Evolutionary conservation across 2,113 vertebrate species (phyloP), one percentile per base, ranked within the genome.

Genomic region (Laterallus jamaicensis): DNA sequence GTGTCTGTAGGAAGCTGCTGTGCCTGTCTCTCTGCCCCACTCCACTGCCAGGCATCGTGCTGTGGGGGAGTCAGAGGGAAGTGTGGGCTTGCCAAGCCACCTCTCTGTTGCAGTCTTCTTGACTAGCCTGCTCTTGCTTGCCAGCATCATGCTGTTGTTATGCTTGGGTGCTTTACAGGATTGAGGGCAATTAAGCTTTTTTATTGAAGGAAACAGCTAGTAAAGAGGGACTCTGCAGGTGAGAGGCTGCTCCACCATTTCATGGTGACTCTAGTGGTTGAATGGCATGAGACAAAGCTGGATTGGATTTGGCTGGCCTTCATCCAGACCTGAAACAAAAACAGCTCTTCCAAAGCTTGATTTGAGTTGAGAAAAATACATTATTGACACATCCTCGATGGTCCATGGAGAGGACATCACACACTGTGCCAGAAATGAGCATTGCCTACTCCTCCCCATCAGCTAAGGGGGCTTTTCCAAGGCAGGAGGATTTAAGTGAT

Each of bases 41-140:
- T 28, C 42, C 1, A 2, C 39, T 44, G 20, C 39, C 32, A 74
- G 15, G 42, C 2, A 1, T 54, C 10, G 1, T 52, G 31, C 29
- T 12, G 17, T n/a, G 22, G 35, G 7, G 35, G 21, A 60, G 35
- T 60, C 80, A 73, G 31, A 83, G 31, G 31, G 25, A 73, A 73
- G 40, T 5, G 19, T 25, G 12, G 29, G 6, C n/a, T 59, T 59
- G 40, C 42, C 59, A 28, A 69, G 16, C n/a, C 19, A 26, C 21
- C 28, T 20, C n/a, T 68, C 54, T 69, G 2, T 47, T 49, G 39
- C 28, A 18, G 39, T 37, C 39, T 22, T 81, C 25, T 22, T 47
- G 39, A 56, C 49, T 19, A 68, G 6, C n/a, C 54, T 39, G 21
- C 37, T 31, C 40, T 31, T 37, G 21, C 32, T 68, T 37, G 47